Conservation (phyloP, 2,113 vertebrate species). For the human region GRCh38 chr2:159754501-159755000, state of each 20-base stretch:
- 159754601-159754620: not conserved
- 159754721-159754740: not conserved
- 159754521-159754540: not conserved
- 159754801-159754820: not conserved
- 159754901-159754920: not conserved
- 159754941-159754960: constrained; percentile 37
- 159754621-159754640: constrained; percentile 2
- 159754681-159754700: not conserved
- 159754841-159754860: not conserved
- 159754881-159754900: not conserved
- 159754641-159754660: not conserved
- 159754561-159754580: not conserved
- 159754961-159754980: not conserved
- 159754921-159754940: not conserved
- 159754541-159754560: not conserved
- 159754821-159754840: not conserved
- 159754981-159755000: not conserved
- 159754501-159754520: not conserved
- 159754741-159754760: not conserved
- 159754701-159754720: not conserved
- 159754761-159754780: constrained; percentile 10
- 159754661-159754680: not conserved
- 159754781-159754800: not conserved
- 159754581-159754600: not conserved
- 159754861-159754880: not conserved